These are phyloP conservation scores for Epizoanthus ramosus DNA, from an alignment of 92 coral and sea anemone genomes.

Conservation along the genomic window DNA sequence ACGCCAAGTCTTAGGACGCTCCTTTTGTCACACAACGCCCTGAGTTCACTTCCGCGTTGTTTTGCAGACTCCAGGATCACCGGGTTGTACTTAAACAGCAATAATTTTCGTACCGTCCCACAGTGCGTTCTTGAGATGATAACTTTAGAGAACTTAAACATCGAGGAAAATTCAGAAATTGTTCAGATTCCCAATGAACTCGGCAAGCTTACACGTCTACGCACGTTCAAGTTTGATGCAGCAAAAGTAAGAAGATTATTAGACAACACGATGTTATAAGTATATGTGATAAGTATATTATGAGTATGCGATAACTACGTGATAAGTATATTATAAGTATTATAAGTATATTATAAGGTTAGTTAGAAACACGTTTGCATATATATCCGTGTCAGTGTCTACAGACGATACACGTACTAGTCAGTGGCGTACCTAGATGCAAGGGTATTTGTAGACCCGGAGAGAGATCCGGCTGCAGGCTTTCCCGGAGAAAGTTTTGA, in stretches of 20 bases:
- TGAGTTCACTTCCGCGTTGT: conserved; percentile 50
- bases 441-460: too few species aligned
- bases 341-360: too few species aligned
- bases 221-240: conserved; percentile 49
- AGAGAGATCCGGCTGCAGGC: too few species aligned
- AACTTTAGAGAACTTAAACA: conserved; percentile 53
- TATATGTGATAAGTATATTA: too few species aligned
- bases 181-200: conserved; percentile 52
- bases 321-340: too few species aligned
- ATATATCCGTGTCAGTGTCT: too few species aligned
- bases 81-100: conserved; percentile 49
- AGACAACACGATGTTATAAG: too few species aligned
- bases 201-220: conserved; percentile 61
- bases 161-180: conserved; percentile 56
- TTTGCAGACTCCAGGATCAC: conserved; percentile 49
- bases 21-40: conserved; percentile 52
- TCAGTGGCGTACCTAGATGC: too few species aligned
- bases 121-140: conserved; percentile 52
- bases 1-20: conserved; percentile 52
- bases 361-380: too few species aligned
- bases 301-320: too few species aligned
- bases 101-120: conserved; percentile 56
- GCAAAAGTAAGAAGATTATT: conserved; percentile 29
- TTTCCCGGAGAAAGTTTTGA: too few species aligned
- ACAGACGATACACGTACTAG: too few species aligned